Percentiles rank a stretch among this genome's conserved stretches.
Conservation (phyloP, 2,797 vertebrate genomes). For the Crax fasciolata region DNA sequence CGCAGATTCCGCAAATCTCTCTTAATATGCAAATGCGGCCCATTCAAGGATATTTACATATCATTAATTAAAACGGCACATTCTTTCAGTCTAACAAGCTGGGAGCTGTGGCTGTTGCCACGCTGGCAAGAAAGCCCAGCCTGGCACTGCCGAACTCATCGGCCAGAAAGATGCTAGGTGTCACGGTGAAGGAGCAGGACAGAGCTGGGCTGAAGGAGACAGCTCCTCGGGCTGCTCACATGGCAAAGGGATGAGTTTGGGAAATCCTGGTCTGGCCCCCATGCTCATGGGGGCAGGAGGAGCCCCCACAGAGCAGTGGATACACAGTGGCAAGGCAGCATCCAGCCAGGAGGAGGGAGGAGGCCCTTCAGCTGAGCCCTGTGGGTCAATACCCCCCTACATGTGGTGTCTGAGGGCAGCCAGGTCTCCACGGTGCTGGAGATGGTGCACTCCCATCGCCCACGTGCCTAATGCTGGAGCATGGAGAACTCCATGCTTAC, state of each 20-base stretch:
- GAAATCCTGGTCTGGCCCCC: neutral
- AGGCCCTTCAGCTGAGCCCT: neutral
- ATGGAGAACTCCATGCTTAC: neutral
- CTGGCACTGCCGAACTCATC: slow-evolving; percentile 65
- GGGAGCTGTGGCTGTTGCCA: slow-evolving; percentile 91
- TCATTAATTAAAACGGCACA: slow-evolving; percentile 99
- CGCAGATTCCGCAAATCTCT: slow-evolving; percentile 99
- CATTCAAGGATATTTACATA: slow-evolving; percentile 99
- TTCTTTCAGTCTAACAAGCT: slow-evolving; percentile 99
- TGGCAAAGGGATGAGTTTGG: neutral
- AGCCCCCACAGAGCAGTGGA: rapidly evolving
- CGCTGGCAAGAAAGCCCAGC: slow-evolving; percentile 67
- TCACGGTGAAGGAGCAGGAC: rapidly evolving
- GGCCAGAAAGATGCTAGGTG: slow-evolving; percentile 66
- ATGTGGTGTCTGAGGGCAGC: rapidly evolving
- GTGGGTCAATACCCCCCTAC: neutral
- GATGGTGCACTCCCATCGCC: neutral
- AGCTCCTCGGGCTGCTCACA: neutral
- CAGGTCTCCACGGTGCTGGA: rapidly evolving
- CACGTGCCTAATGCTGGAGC: rapidly evolving
- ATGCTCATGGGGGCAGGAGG: neutral
- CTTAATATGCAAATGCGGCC: slow-evolving; percentile 99
- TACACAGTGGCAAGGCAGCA: rapidly evolving
- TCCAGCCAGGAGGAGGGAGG: neutral
- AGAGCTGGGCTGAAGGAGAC: neutral